Base-by-base conservation (phyloP, 2,888 invertebrate species). In the Aphelenchoides bicaudatus region DNA sequence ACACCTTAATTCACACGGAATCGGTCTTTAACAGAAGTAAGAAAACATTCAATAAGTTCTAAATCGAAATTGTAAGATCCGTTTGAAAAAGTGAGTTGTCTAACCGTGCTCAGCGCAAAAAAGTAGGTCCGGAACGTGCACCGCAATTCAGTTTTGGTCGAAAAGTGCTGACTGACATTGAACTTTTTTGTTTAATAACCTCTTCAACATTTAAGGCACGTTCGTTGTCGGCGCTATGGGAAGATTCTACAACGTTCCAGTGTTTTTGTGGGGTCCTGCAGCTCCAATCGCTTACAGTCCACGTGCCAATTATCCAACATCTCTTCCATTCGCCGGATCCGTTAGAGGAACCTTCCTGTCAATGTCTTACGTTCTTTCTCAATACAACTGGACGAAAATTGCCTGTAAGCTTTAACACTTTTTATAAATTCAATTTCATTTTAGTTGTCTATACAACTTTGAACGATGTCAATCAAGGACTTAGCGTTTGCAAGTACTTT, bases 331-430 rank as follows among this genome's bases (percentile, higher is more conserved):
- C 34, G n/a, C 34, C n/a, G 10, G 34, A 10, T 34, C 34, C 10
- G 10, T 34, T 34, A 34, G 43, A 10, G 16, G 21, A 19, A 25
- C 16, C 23, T 43, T 43, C 43, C 21, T 43, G 16, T 19, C 43
- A 21, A 10, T 43, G 6, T 19, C 43, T 10, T 21, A 43, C 23
- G 16, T 43, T 8, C 43, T 43, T 10, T 21, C 43, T 6, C 10
- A 6, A 8, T 43, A 8, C 43, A 43, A 43, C 25, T 43, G 43
- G 43, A 43, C 43, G 23, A 10, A 43, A n/a, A 43, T 43, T n/a
- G 43, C 21, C 25, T 13, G 34, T 34, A 13, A 13, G 34, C 16
- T 34, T 34, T 16, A 34, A 34, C 13, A 16, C 34, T 34, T 34
- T 34, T 13, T 13, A 34, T n/a, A n/a, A n/a, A n/a, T n/a, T n/a